Evolutionary conservation across 2,113 vertebrate species (phyloP).

Genomic region (Syrmaticus mikado): DNA sequence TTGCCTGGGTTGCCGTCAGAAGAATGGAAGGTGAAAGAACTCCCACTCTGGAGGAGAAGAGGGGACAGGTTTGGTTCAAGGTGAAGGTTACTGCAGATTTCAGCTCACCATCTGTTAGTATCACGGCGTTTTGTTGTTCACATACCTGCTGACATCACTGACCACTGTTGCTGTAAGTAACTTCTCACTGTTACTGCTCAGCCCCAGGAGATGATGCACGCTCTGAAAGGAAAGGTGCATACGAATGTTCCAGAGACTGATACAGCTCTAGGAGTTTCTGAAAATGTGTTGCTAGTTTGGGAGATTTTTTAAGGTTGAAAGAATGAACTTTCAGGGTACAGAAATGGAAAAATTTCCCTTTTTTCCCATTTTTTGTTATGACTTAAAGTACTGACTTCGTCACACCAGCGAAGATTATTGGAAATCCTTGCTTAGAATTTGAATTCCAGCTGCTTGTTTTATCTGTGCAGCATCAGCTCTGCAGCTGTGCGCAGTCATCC

Average conservation of each 20-base stretch:
- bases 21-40: background rate
- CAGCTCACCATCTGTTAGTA: background rate
- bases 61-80: background rate
- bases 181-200: accelerated
- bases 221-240: background rate
- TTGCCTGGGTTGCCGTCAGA: background rate
- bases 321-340: background rate
- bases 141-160: background rate
- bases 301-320: background rate
- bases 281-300: background rate
- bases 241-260: background rate
- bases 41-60: background rate
- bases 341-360: background rate
- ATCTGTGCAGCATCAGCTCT: background rate
- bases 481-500: background rate
- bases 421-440: background rate
- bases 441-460: background rate
- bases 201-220: background rate
- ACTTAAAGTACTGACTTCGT: background rate
- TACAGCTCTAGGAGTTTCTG: background rate
- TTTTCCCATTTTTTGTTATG: background rate
- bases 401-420: accelerated
- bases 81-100: background rate
- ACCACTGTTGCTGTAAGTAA: accelerated
- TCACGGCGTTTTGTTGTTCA: accelerated